These are phyloP conservation scores for Liodrosophila aerea DNA, from an alignment of 2,888 invertebrate genomes.

Conservation along the genomic window DNA sequence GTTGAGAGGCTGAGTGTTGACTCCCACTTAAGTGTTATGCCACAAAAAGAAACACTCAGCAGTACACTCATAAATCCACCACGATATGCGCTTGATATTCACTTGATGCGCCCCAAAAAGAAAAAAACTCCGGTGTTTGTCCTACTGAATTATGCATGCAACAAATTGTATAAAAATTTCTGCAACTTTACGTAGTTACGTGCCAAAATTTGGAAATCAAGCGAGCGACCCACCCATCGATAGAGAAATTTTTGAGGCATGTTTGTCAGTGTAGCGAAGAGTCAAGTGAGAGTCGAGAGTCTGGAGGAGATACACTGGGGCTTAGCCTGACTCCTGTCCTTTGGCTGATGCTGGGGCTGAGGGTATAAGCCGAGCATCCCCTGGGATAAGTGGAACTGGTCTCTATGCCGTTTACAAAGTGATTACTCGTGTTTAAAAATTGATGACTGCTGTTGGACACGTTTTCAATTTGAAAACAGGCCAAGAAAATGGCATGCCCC, in stretches of 20 bases:
- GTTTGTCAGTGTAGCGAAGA: slow-evolving; percentile 43
- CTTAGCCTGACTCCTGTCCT: neutral
- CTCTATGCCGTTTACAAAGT: slow-evolving; percentile 74
- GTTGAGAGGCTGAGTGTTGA: neutral
- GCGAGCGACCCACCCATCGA: slow-evolving; percentile 20
- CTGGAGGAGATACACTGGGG: neutral
- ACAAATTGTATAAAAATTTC: slow-evolving; percentile 79
- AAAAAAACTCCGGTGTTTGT: slow-evolving; percentile 51
- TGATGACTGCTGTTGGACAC: slow-evolving; percentile 79
- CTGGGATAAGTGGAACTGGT: slow-evolving; percentile 25
- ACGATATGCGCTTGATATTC: slow-evolving; percentile 55
- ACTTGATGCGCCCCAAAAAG: slow-evolving; percentile 44
- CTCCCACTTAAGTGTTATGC: neutral
- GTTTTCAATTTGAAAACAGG: slow-evolving; percentile 75
- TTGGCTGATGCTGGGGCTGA: slow-evolving; percentile 20
- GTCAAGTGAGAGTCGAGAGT: too few species aligned
- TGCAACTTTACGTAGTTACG: slow-evolving; percentile 77
- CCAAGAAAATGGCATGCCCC: slow-evolving; percentile 35
- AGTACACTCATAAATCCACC: slow-evolving; percentile 65
- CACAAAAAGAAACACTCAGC: neutral
- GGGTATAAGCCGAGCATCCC: slow-evolving; percentile 41
- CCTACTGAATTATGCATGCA: slow-evolving; percentile 79
- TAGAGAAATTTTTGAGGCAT: slow-evolving; percentile 66
- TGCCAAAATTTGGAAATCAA: slow-evolving; percentile 77
- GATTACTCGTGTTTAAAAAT: slow-evolving; percentile 80